Conservation (phyloP, 2,888 invertebrate genomes). For the Caenorhabditis sulstoni region DNA sequence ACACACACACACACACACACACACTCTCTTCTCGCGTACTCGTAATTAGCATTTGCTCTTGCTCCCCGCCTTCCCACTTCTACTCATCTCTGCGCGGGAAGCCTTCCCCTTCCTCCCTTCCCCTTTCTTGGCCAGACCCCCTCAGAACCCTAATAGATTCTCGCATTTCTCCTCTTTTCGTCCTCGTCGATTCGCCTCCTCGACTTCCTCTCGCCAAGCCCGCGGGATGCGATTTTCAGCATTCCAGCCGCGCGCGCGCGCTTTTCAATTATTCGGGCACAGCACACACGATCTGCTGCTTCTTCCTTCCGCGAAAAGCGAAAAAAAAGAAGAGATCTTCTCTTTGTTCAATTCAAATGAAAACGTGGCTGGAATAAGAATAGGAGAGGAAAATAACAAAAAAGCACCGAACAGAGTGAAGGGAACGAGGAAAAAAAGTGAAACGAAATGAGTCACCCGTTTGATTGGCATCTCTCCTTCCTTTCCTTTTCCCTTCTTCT, state of each 20-base stretch:
- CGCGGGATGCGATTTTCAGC: background rate
- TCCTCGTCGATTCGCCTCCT: conserved; percentile 17
- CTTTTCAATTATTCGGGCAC: too few relatives aligned
- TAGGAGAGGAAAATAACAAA: background rate
- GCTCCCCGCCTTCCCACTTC: conserved; percentile 14
- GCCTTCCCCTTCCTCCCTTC: conserved; percentile 13
- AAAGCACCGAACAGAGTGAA: background rate
- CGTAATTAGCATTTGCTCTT: conserved; percentile 50
- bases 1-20: background rate
- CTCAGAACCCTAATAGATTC: conserved; percentile 28
- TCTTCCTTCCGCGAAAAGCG: background rate
- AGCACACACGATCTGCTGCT: too few relatives aligned
- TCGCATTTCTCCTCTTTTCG: conserved; percentile 40
- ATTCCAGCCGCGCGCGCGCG: too few relatives aligned
- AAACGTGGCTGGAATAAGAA: conserved; percentile 34
- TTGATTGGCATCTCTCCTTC: background rate
- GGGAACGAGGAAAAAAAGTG: background rate
- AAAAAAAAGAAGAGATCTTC: background rate
- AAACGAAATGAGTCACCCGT: conserved; percentile 27
- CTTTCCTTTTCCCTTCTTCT: background rate
- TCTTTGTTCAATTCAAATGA: background rate
- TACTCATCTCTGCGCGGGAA: background rate
- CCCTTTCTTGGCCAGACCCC: conserved; percentile 3
- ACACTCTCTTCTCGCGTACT: conserved; percentile 24
- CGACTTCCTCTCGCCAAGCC: background rate